These are phyloP conservation scores for Drosophila pseudoananassae DNA, from an alignment of 1,140 invertebrate genomes.

Conservation along the genomic window DNA sequence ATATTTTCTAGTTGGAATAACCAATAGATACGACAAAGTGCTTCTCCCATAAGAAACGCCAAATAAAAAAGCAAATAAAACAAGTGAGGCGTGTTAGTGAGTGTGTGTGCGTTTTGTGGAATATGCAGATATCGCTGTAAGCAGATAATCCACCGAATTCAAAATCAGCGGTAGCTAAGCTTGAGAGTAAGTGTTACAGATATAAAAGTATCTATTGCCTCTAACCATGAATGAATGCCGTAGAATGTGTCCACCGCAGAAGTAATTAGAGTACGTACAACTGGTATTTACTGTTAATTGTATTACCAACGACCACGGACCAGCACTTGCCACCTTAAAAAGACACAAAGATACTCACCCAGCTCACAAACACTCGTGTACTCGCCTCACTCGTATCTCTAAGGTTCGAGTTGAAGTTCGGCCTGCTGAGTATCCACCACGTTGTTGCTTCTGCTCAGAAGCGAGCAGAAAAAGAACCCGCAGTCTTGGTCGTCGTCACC, in stretches of 20 bases:
- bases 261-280: slow-evolving; percentile 70
- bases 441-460: slow-evolving; percentile 49
- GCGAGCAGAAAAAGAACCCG: slow-evolving; percentile 26
- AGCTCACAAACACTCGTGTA: not conserved
- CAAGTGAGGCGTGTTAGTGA: slow-evolving; percentile 40
- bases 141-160: slow-evolving; percentile 33
- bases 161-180: slow-evolving; percentile 17
- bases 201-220: slow-evolving; percentile 22
- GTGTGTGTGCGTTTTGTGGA: slow-evolving; percentile 48
- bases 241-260: slow-evolving; percentile 15
- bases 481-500: slow-evolving; percentile 58
- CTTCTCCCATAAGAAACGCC: slow-evolving; percentile 48
- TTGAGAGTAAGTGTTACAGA: slow-evolving; percentile 32
- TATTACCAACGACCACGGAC: slow-evolving; percentile 52
- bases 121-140: slow-evolving; percentile 58
- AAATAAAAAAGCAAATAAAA: slow-evolving; percentile 35
- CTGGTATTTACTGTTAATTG: slow-evolving; percentile 81
- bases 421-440: slow-evolving; percentile 41
- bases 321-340: slow-evolving; percentile 66
- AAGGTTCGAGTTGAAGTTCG: slow-evolving; percentile 23
- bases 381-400: slow-evolving; percentile 5
- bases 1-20: slow-evolving; percentile 53
- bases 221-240: slow-evolving; percentile 21
- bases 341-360: slow-evolving; percentile 13
- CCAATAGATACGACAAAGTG: slow-evolving; percentile 48